A percentile compares a stretch with the other conserved stretches of the same genome.
phyloP scores from a whole-genome alignment of 2,797 vertebrate species.

The Onychomys arenicola region DNA sequence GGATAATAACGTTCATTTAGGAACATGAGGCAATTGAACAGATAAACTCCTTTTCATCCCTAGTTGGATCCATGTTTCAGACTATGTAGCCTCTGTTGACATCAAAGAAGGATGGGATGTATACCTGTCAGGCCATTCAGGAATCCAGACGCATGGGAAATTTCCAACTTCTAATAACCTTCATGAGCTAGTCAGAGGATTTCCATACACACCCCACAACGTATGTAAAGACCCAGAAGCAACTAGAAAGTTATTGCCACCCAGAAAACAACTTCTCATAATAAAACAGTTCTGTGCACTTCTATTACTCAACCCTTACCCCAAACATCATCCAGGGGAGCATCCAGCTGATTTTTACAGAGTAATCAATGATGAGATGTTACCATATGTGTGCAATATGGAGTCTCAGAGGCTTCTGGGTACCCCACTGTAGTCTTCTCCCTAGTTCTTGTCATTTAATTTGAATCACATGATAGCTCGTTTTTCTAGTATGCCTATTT shows the following conservation, averaged over 20 bases:
- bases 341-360: background rate
- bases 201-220: background rate
- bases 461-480: background rate
- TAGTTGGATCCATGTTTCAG: background rate
- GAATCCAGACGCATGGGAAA: background rate
- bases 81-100: background rate
- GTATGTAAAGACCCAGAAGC: background rate
- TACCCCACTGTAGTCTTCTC: background rate
- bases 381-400: background rate
- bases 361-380: background rate
- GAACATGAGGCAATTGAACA: background rate
- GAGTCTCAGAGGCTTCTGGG: background rate
- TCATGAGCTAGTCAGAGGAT: background rate
- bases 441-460: background rate
- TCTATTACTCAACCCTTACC: background rate
- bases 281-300: background rate
- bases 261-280: background rate
- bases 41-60: background rate
- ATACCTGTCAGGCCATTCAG: background rate
- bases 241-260: background rate
- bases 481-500: too few species aligned
- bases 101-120: background rate
- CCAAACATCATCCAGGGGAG: background rate
- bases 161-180: background rate
- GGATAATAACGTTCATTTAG: background rate